Base-by-base conservation (phyloP, 2,113 vertebrate genomes). In the Arenaria interpres region DNA sequence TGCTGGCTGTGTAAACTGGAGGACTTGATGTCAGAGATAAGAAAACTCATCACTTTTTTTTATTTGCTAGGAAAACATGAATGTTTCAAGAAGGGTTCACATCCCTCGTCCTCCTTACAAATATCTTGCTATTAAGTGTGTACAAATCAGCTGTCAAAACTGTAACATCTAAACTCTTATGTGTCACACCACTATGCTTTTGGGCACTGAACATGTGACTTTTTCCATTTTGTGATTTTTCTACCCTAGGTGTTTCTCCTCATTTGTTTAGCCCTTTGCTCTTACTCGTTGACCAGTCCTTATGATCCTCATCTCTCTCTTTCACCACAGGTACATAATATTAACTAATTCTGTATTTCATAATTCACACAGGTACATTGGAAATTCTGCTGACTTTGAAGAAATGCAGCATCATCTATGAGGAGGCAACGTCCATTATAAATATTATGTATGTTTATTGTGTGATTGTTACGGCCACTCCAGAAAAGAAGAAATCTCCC, bases 121-220 rank as follows among this genome's bases (percentile, higher is more conserved):
- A 39, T 56, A 16, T 64, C 14, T 35, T 88, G 4, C 23, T 83
- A 23, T 48, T 59, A 75, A 59, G 6, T 30, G 10, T 35, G 10
- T n/a, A 24, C 4, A 35, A 89, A 27, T 45, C 24, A 71, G 20
- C 14, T 75, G 51, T 72, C 14, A 62, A 37, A 72, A 41, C 8
- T 64, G 3, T 27, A 43, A 24, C 41, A 24, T 28, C 14, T 35
- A 51, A 57, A 75, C 14, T 74, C 21, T 43, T 23, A 24, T 16
- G 5, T 30, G 18, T 43, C 39, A 51, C 11, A n/a, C 3, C 2
- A 6, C 9, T 15, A 14, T 69, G 39, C 16, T 1, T 4, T 10
- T 66, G 51, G 35, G 32, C 33, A 76, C 11, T n/a, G 24, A 85
- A 2, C 23, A 37, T 12, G 3, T 59, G 5, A 27, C 14, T 23